Evolutionary conservation across 2,888 invertebrate genomes (phyloP).

Genomic region (Cephus pulcher): DNA sequence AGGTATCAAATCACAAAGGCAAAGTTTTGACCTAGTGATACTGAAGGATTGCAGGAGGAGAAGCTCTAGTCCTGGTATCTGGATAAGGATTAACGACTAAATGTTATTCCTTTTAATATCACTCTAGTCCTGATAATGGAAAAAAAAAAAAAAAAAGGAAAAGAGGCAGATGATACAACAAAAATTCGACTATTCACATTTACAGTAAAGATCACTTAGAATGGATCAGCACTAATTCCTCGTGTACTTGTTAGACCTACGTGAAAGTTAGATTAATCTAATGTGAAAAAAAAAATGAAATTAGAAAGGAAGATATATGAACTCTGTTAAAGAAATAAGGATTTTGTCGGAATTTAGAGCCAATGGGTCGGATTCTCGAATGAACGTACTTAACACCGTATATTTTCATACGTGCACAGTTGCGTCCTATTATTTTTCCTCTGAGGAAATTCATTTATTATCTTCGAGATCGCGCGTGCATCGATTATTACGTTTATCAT

Average conservation of each 20-base stretch:
- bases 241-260: neutral
- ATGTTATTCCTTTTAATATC: neutral
- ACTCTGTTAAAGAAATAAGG: neutral
- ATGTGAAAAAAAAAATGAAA: neutral
- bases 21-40: neutral
- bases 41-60: neutral
- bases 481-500: conserved; percentile 8
- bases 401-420: conserved; percentile 19
- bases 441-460: neutral
- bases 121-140: neutral
- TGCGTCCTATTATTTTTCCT: neutral
- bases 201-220: neutral
- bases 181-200: neutral
- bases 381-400: conserved; percentile 3
- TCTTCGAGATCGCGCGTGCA: neutral
- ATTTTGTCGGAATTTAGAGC: neutral
- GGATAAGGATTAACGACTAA: neutral
- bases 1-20: neutral
- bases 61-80: neutral
- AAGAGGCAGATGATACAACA: neutral
- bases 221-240: neutral
- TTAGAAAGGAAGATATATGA: neutral
- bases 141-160: neutral
- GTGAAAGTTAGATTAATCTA: neutral
- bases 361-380: neutral